These are phyloP conservation scores for rabbit (Oryctolagus cuniculus) DNA, from an alignment of 2,113 vertebrate species.

Conservation along the genomic window DNA sequence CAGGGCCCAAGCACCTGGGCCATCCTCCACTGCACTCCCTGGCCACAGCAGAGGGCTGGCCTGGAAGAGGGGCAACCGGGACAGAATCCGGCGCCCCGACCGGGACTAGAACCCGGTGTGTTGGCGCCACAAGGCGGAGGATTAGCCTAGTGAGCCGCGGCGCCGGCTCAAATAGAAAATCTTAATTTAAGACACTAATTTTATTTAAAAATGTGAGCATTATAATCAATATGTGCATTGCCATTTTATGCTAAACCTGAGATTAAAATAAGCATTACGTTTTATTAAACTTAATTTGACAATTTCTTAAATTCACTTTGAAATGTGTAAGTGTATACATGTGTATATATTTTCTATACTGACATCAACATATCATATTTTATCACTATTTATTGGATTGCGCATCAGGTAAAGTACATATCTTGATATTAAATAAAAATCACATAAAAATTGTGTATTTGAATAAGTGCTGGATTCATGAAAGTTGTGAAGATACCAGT, in stretches of 20 bases:
- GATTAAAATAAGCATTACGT: not conserved
- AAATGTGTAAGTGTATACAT: accelerated
- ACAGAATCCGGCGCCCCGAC: too few relatives aligned
- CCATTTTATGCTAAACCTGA: not conserved
- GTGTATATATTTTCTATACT: not conserved
- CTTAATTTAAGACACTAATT: not conserved
- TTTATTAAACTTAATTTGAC: not conserved
- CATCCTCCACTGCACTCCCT: too few relatives aligned
- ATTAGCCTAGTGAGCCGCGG: too few relatives aligned
- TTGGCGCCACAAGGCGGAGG: too few relatives aligned
- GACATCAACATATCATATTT: not conserved
- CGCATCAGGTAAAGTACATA: not conserved
- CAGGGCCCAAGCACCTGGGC: too few relatives aligned
- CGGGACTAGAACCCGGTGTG: too few relatives aligned
- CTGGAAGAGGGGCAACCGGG: too few relatives aligned
- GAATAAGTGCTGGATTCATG: not conserved
- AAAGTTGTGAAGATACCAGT: not conserved
- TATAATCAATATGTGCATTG: not conserved
- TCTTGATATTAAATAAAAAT: not conserved
- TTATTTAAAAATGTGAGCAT: not conserved
- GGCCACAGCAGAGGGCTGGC: too few relatives aligned
- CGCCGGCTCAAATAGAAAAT: not conserved
- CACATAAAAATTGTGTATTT: not conserved
- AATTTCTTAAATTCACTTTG: not conserved
- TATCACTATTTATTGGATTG: not conserved